These are phyloP conservation scores for Notodonta ziczac DNA, from an alignment of 2,888 invertebrate genomes.

Conservation along the genomic window DNA sequence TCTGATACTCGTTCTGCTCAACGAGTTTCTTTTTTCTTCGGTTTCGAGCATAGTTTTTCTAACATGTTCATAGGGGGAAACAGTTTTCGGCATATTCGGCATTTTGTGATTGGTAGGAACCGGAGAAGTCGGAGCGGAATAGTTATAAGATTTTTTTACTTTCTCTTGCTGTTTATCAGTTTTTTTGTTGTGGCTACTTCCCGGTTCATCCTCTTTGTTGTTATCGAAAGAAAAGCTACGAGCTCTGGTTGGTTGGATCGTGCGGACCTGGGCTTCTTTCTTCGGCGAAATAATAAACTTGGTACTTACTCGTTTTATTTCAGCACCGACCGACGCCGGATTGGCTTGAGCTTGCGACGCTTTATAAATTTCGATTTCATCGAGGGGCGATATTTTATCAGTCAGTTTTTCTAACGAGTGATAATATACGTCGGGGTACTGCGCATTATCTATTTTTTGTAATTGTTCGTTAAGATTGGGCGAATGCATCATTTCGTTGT, in stretches of 20 bases:
- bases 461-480: constrained; percentile 27
- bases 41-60: constrained; percentile 70
- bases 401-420: constrained; percentile 72
- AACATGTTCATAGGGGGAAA: constrained; percentile 73
- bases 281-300: constrained; percentile 77
- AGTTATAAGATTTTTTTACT: constrained; percentile 66
- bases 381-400: constrained; percentile 60
- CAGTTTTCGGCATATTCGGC: constrained; percentile 74
- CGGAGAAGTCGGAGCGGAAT: constrained; percentile 78
- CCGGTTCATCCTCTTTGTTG: constrained; percentile 34
- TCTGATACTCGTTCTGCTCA: constrained; percentile 51
- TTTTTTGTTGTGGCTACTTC: constrained; percentile 15
- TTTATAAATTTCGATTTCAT: constrained; percentile 67
- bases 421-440: constrained; percentile 73
- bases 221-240: constrained; percentile 72
- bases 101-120: constrained; percentile 66
- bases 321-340: constrained; percentile 75
- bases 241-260: constrained; percentile 73
- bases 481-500: constrained; percentile 44
- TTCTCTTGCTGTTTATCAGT: constrained; percentile 25
- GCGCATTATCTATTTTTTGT: constrained; percentile 31
- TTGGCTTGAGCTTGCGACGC: constrained; percentile 59
- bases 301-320: constrained; percentile 78
- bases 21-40: constrained; percentile 69
- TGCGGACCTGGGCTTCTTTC: constrained; percentile 77